Evolutionary conservation across 2,113 vertebrate species (phyloP).

Genomic region (Eptesicus fuscus): DNA sequence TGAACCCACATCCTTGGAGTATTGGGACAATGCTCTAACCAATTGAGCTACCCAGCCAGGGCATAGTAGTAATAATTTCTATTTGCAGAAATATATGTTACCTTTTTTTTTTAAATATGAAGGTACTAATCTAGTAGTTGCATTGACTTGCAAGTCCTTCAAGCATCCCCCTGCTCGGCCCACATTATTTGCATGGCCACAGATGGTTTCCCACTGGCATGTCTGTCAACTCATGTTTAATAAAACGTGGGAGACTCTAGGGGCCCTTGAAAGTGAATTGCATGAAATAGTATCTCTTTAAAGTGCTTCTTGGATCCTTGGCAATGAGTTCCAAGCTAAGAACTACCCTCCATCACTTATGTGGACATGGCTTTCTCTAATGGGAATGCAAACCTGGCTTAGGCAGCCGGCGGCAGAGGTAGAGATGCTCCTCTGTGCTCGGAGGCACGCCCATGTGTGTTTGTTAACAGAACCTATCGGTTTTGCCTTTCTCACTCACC

Average conservation of each 20-base stretch:
- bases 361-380: neutral
- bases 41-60: neutral
- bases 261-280: neutral
- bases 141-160: neutral
- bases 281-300: neutral
- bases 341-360: neutral
- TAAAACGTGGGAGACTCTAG: neutral
- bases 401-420: neutral
- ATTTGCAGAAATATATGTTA: neutral
- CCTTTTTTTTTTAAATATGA: neutral
- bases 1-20: neutral
- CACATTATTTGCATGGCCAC: neutral
- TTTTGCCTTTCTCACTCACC: neutral
- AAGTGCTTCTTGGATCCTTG: neutral
- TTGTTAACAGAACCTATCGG: too few species aligned
- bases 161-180: accelerated
- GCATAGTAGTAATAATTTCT: neutral
- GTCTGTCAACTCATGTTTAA: neutral
- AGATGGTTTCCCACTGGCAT: neutral
- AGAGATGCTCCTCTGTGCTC: neutral
- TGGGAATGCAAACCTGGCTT: neutral
- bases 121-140: neutral
- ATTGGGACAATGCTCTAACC: neutral
- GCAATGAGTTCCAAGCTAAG: neutral
- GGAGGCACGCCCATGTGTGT: accelerated